A percentile compares a stretch with the other conserved stretches of the same genome.
phyloP scores from a whole-genome alignment of 2,113 vertebrate genomes.

The Erythrocercus mccallii region DNA sequence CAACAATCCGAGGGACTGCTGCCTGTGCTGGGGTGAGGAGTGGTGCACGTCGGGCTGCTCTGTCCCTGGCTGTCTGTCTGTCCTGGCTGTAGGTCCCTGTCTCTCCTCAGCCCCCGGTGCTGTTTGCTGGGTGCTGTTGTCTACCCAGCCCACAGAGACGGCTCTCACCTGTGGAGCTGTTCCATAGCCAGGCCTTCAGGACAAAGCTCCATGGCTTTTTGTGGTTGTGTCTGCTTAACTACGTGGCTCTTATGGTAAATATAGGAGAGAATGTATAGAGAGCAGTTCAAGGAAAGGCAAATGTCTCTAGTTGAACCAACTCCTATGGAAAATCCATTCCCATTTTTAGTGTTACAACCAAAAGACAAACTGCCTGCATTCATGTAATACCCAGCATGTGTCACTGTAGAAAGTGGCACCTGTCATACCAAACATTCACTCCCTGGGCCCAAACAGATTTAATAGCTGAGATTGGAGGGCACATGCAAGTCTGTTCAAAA shows the following conservation, averaged over 20 bases:
- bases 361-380: neutral
- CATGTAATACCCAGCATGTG: neutral
- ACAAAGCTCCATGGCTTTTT: neutral
- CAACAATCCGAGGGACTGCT: accelerated
- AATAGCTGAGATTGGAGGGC: neutral
- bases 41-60: neutral
- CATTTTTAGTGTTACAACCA: neutral
- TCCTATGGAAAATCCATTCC: neutral
- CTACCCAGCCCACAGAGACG: neutral
- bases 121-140: neutral
- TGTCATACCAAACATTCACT: neutral
- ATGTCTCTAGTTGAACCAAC: neutral
- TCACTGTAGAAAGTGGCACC: neutral
- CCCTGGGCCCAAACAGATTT: neutral
- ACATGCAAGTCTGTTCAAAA: slow-evolving; percentile 38
- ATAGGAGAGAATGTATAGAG: neutral
- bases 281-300: neutral
- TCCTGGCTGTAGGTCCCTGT: neutral
- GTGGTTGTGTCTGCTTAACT: neutral
- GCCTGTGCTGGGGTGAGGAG: neutral
- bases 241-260: neutral
- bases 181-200: neutral
- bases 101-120: neutral
- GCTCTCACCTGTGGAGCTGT: neutral
- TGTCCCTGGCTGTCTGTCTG: neutral